These are phyloP conservation scores for Callopanchax toddi DNA, from an alignment of 2,113 vertebrate species.

Conservation along the genomic window DNA sequence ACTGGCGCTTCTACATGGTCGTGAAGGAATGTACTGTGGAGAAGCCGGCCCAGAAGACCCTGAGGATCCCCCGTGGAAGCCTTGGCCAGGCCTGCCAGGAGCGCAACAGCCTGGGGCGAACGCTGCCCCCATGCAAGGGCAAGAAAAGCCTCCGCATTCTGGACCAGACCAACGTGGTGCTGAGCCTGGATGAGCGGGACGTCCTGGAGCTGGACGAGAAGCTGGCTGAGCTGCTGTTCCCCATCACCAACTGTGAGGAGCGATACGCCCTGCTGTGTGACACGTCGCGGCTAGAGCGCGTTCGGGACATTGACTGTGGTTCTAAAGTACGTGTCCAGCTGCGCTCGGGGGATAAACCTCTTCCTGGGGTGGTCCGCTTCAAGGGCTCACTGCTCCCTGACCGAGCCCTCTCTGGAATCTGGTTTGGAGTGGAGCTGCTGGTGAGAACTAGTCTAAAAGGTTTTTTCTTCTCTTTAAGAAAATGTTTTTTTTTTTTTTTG, in stretches of 20 bases:
- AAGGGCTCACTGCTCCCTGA: conserved; percentile 92
- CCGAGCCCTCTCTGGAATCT: conserved; percentile 90
- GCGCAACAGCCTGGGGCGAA: conserved; percentile 88
- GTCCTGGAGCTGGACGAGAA: conserved; percentile 91
- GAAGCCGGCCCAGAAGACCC: conserved; percentile 90
- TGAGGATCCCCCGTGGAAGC: conserved; percentile 92
- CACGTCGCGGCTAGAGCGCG: conserved; percentile 85
- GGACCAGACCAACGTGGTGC: conserved; percentile 90
- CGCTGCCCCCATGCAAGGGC: conserved; percentile 89
- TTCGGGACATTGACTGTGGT: conserved; percentile 90
- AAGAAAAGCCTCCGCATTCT: conserved; percentile 94
- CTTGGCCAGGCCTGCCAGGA: conserved; percentile 94
- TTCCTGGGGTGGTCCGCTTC: conserved; percentile 95
- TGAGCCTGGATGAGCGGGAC: conserved; percentile 93
- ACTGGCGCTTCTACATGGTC: conserved; percentile 93
- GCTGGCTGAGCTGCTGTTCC: conserved; percentile 92
- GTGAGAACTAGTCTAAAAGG: conserved; percentile 77
- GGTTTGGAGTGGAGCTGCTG: conserved; percentile 97
- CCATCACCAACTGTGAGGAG: conserved; percentile 97
- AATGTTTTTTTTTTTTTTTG: too few relatives aligned
- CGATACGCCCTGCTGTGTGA: conserved; percentile 89
- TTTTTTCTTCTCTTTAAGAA: too few relatives aligned
- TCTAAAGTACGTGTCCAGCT: conserved; percentile 93
- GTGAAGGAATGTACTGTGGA: conserved; percentile 92
- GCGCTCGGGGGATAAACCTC: conserved; percentile 89